Base-by-base conservation (phyloP, 1,140 invertebrate species). In the Apis dorsata region DNA sequence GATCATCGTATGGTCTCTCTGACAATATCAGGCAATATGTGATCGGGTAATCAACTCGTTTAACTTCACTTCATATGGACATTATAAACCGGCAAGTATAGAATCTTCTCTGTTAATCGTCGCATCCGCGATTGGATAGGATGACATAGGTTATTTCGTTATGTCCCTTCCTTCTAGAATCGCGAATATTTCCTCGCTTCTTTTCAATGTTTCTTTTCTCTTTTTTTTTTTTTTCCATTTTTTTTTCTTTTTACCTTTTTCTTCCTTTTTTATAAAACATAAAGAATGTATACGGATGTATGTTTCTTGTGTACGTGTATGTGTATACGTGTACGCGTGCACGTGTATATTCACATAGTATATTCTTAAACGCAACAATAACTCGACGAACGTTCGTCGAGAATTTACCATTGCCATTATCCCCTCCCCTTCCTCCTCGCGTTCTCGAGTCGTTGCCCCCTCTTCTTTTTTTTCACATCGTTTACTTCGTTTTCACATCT, bases 211-310 rank as follows among this genome's bases (percentile, higher is more conserved):
- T 11, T 19, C 44, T 44, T 44, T 60, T 60, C 59, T 60, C 1
- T 12, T 53, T 53, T 19, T 19, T 17, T 9, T 19, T 59, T 59
- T 19, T 17, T 3, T 8, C 53, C 49, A 9, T 71, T 63, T 49
- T 71, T 79, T 69, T 78, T 19, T 28, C 1, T 66, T 34, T 28
- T 68, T 60, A 49, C 62, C 4, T 34, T 44, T 4, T 15, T 2
- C 17, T 17, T 49, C 51, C 17, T 73, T 69, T 28, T 66, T 87
- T 81, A 81, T 62, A 84, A 87, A 87, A 86, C 79, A 87, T 86
- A 87, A 73, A 87, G 81, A 84, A 87, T 84, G 70, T 86, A 65
- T 74, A 86, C 63, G 84, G 81, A 71, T 12, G 53, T 77, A 73
- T 83, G 28, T 78, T 1, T 59, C 0, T 59, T 4, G 34, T 44